A percentile compares a stretch with the other conserved stretches of the same genome.
Conservation (phyloP, 37 sponge, comb jelly and placozoan species). For the Agelas oroides region DNA sequence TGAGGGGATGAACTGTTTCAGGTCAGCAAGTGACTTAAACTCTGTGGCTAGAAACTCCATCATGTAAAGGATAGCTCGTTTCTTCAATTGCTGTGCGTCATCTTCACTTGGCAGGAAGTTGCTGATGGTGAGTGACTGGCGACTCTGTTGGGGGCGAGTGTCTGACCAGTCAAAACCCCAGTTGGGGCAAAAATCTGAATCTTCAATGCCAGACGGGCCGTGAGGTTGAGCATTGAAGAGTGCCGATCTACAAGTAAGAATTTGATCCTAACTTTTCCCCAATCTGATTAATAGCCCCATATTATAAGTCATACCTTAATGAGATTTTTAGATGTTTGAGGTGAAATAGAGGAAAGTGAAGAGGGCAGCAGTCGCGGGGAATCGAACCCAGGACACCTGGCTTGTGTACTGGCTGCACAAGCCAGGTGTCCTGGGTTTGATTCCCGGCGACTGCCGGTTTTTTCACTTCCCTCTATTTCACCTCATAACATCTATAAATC, state of each 20-base stretch:
- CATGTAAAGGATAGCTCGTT: neutral
- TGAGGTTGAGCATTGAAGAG: slow-evolving; percentile 13
- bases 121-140: neutral
- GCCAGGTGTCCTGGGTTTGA: too few relatives aligned
- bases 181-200: neutral
- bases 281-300: too few relatives aligned
- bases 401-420: too few relatives aligned
- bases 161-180: slow-evolving; percentile 13
- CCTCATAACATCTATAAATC: too few relatives aligned
- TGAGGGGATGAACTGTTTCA: neutral
- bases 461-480: too few relatives aligned
- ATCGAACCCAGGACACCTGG: too few relatives aligned
- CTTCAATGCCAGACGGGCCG: slow-evolving; percentile 13
- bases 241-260: slow-evolving; percentile 3
- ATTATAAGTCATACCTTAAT: too few relatives aligned
- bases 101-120: slow-evolving; percentile 23
- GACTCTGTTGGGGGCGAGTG: neutral
- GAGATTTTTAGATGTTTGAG: too few relatives aligned
- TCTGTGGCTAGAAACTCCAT: slow-evolving; percentile 14
- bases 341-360: too few relatives aligned
- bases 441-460: too few relatives aligned
- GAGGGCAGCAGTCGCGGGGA: too few relatives aligned
- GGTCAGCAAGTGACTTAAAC: neutral
- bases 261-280: too few relatives aligned
- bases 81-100: neutral